phyloP scores from a whole-genome alignment of 37 sponge, comb jelly and placozoan genomes.

The Beroe ovata region DNA sequence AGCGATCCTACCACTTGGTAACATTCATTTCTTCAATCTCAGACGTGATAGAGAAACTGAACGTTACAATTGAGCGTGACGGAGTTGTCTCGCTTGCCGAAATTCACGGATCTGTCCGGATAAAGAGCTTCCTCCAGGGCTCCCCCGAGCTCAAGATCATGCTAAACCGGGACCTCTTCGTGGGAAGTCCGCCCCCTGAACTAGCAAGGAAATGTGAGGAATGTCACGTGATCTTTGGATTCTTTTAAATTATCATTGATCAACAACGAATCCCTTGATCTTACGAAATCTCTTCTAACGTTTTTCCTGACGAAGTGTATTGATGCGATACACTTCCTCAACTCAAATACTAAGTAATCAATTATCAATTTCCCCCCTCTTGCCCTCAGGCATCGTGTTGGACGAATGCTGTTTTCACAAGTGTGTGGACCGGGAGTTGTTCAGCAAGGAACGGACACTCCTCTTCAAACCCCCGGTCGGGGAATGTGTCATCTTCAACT shows the following conservation, averaged over 20 bases:
- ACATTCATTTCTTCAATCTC: no score
- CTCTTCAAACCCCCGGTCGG: constrained; percentile 44
- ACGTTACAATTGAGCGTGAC: constrained; percentile 14
- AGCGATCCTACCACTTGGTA: no score
- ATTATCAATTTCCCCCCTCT: no score
- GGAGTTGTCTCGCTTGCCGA: neutral
- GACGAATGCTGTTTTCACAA: constrained; percentile 57
- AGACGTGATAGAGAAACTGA: constrained; percentile 52
- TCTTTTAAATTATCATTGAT: no score
- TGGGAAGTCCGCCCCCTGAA: constrained; percentile 6
- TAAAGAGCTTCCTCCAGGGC: constrained; percentile 53
- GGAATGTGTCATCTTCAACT: constrained; percentile 37
- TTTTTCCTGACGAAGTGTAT: no score
- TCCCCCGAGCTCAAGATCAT: constrained; percentile 30
- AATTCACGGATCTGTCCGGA: constrained; percentile 16
- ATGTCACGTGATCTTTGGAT: no score
- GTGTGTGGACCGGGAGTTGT: constrained; percentile 15
- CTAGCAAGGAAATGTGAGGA: neutral
- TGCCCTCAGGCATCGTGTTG: constrained; percentile 20
- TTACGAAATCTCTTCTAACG: no score
- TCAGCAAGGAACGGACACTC: constrained; percentile 13
- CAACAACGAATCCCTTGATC: no score
- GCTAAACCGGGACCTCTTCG: constrained; percentile 45
- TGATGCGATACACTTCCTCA: no score
- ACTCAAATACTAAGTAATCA: no score